Base-by-base conservation (phyloP, 1,140 invertebrate genomes). In the Marisa cornuarietis region DNA sequence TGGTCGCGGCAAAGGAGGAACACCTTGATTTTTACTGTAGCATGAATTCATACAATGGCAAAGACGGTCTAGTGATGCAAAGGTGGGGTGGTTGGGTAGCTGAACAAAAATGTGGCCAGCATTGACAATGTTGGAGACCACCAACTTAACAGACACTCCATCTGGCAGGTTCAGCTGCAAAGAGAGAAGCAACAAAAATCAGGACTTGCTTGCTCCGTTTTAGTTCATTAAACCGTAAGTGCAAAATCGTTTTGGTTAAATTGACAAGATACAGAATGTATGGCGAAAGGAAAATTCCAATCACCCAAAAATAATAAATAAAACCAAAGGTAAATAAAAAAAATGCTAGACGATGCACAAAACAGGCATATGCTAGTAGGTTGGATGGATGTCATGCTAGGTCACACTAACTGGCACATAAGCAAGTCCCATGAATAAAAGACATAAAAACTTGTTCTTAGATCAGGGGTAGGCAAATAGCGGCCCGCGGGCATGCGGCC, bases 81-180 rank as follows among this genome's bases (percentile, higher is more conserved):
- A 98, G 0, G 96, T 95, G 0, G 97, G 97, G 92, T 99, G 97
- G 69, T 96, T 95, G 22, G 96, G 96, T 88, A 98, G 95, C 88
- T 99, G 97, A 52, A 99, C 92, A 91, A 99, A 99, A 84, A 98
- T 92, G 88, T 97, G 95, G 75, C 95, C 94, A 26, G 96, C 95
- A 84, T 94, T 94, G 13, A 97, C 93, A 82, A 98, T 93, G 83
- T 94, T 94, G 85, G 95, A 96, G 71, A 99, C 93, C 71, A 95
- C 93, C 3, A 98, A 95, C 91, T 99, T 97, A 87, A 97, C 96
- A 87, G 96, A 96, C n/a, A 98, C 94, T 69, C 95, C 96, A 87
- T 96, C 96, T 79, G 98, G 94, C 71, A 99, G 91, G 85, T 94
- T 94, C 79, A 98, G 92, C 94, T 96, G 91, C 85, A 93, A 92